Evolutionary conservation across 2,113 vertebrate species (phyloP).

Genomic region (Siniperca chuatsi): DNA sequence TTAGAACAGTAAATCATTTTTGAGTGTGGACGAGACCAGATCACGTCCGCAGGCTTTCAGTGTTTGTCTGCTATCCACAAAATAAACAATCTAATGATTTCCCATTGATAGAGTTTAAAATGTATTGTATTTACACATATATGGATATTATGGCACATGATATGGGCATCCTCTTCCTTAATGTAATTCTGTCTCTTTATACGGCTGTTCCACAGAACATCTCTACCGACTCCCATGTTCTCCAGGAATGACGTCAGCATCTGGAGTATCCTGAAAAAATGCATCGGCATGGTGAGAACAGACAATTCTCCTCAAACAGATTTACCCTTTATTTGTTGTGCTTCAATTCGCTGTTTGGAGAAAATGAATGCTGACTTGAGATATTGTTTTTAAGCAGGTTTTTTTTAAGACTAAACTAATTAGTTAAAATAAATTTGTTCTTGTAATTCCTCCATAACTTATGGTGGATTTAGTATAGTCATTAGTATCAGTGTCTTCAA

Average conservation of each 20-base stretch:
- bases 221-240: slow-evolving; percentile 95
- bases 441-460: slow-evolving; percentile 11
- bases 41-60: neutral
- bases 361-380: neutral
- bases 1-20: neutral
- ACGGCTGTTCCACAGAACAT: slow-evolving; percentile 83
- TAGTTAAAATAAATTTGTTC: slow-evolving; percentile 9
- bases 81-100: neutral
- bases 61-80: neutral
- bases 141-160: neutral
- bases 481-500: slow-evolving; percentile 24
- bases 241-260: slow-evolving; percentile 98
- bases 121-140: neutral
- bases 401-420: neutral
- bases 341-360: neutral
- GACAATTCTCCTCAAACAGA: neutral
- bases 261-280: slow-evolving; percentile 98
- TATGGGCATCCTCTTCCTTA: neutral
- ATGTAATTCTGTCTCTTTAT: slow-evolving; percentile 6
- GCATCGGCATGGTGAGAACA: slow-evolving; percentile 95
- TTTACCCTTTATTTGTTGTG: neutral
- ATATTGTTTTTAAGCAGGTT: neutral
- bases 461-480: neutral
- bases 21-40: neutral
- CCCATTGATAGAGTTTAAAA: too few relatives aligned